These are phyloP conservation scores for Marmota flaviventris DNA, from an alignment of 2,113 vertebrate genomes.

Conservation along the genomic window DNA sequence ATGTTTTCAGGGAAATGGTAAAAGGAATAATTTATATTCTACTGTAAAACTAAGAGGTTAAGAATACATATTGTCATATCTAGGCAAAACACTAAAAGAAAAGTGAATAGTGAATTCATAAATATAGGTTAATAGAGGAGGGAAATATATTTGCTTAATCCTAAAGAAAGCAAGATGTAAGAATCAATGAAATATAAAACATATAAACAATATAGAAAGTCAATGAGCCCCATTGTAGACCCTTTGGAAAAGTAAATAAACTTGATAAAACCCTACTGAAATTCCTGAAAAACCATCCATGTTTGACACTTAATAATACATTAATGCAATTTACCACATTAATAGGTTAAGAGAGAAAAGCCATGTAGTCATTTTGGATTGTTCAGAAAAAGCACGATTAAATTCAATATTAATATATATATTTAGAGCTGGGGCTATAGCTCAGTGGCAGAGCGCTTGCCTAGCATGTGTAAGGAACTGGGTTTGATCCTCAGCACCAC, in stretches of 20 bases:
- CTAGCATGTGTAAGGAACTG: no score
- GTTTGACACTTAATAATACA: conserved; percentile 4
- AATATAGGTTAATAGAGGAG: neutral
- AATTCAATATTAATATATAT: neutral
- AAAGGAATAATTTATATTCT: neutral
- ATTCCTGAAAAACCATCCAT: conserved; percentile 26
- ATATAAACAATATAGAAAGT: neutral
- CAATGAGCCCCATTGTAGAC: neutral
- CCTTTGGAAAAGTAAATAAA: conserved; percentile 41
- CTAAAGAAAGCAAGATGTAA: conserved; percentile 1
- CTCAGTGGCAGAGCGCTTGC: no score
- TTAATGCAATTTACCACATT: neutral
- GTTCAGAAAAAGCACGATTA: conserved; percentile 5
- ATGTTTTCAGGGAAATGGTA: neutral
- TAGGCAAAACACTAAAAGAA: conserved; percentile 26
- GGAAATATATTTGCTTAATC: neutral
- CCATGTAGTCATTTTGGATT: neutral
- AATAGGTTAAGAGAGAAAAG: neutral
- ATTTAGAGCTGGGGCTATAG: no score
- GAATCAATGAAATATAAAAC: conserved; percentile 29
- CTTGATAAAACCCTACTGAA: neutral
- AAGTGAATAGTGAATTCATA: neutral
- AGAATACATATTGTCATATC: neutral
- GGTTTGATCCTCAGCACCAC: no score
- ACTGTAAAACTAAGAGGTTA: neutral